Conservation (phyloP, 2,888 invertebrate genomes). For the Arrhopalites spinosus region DNA sequence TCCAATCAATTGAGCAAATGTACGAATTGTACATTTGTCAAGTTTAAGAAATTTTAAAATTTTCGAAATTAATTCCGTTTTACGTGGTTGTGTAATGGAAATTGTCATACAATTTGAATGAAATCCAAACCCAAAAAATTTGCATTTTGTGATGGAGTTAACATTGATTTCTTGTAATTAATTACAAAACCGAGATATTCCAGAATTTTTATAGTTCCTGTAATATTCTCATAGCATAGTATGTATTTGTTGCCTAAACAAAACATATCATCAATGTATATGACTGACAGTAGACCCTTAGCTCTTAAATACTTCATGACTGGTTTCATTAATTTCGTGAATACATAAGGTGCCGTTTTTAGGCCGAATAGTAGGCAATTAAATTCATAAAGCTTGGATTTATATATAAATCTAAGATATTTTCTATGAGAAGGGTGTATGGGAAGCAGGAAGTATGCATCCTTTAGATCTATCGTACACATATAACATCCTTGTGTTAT, state of each 20-base stretch:
- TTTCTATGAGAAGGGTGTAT: not conserved
- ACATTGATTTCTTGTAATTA: slow-evolving; percentile 4
- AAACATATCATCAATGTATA: slow-evolving; percentile 23
- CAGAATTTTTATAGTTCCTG: not conserved
- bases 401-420: slow-evolving; percentile 16
- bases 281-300: not conserved
- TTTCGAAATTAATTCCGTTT: not conserved
- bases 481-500: not conserved
- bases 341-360: not conserved
- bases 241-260: not conserved
- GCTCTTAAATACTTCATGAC: not conserved
- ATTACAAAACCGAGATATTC: slow-evolving; percentile 9
- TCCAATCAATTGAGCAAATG: not conserved
- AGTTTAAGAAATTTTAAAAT: not conserved
- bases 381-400: not conserved
- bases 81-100: not conserved
- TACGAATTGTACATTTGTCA: not conserved
- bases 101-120: slow-evolving; percentile 19
- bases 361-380: slow-evolving; percentile 23
- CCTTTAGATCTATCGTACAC: too few species aligned
- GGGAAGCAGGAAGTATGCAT: too few species aligned
- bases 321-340: slow-evolving; percentile 25
- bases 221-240: not conserved
- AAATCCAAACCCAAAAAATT: slow-evolving; percentile 25
- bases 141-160: not conserved